Base-by-base conservation (phyloP, 2,888 invertebrate species). In the Helleia helle region DNA sequence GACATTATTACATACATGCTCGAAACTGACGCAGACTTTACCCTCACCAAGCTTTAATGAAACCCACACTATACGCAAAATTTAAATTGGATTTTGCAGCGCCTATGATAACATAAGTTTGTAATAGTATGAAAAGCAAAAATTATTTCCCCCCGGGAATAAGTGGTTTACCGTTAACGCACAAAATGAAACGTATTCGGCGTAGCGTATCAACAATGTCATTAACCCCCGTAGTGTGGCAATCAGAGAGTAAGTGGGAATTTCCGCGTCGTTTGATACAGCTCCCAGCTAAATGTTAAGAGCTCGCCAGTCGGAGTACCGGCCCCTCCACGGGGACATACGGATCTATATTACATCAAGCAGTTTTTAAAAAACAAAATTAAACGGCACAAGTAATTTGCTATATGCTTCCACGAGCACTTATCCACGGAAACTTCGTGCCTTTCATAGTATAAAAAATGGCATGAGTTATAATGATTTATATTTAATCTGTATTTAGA, bases 241-340 rank as follows among this genome's bases (percentile, higher is more conserved):
- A 80, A 80, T 80, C 80, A 80, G 71, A 62, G 73, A 74, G 71
- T 80, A 79, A 80, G 79, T 80, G 80, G 77, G 75, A 73, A 79
- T 80, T 80, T 80, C 79, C 80, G 80, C 79, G 67, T 75, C 80
- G 80, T 81, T 80, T 75, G 75, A 64, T 72, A 67, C 76, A 74
- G 69, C 68, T 71, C 71, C 66, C 67, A 57, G 70, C 74, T 71
- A 76, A 77, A 80, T 80, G 79, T 76, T 80, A 79, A 79, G 80
- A 76, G 80, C 69, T 66, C 67, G 59, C 58, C 58, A 58, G 58
- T 52, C 61, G 59, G 60, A 62, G 56, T 60, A 58, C 55, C 57
- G 60, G 53, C 54, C 59, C 57, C 59, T 60, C 55, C 41, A 44
- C 42, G 42, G 51, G 48, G 58, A 66, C 66, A 64, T 58, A 67